Evolutionary conservation across 2,797 vertebrate genomes (phyloP), one percentile per base, ranked within the genome.

Genomic region (Acanthiza pusilla): DNA sequence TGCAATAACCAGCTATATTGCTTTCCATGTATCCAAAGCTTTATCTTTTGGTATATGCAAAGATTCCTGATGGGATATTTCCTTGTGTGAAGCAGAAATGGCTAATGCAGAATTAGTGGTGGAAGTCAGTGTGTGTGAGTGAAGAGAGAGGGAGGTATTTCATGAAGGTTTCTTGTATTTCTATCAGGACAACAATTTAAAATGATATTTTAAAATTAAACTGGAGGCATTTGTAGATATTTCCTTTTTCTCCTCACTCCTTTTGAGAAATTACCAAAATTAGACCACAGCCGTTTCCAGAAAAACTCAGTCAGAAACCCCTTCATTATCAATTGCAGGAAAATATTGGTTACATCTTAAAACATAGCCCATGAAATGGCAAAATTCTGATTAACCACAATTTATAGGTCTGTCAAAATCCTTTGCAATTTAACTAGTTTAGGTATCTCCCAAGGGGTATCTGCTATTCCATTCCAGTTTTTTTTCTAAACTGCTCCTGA

Each of bases 121-220:
- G n/a, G 42, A 80, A n/a, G 13, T 29, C 1, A 63, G 4, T 30
- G 12, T 20, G 12, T 30, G 30, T 16, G 29, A 51, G 4, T 29
- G 17, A 62, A 72, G 43, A 83, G 8, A 76, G 29, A 71, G 6
- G 16, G 7, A 74, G 7, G 7, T 2, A 11, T 50, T 90, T 65
- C 18, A 21, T 25, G 5, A 32, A 40, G 3, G 16, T 58, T 23
- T 71, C 38, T 43, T 45, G 3, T 45, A 54, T 62, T 87, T 71
- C 48, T 66, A 48, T 3, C 5, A 55, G 19, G 9, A 23, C 4
- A 70, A 50, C 15, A 65, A 48, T n/a, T 54, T 43, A n/a, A 75
- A 66, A 40, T 30, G 0, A 13, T 4, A 2, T 5, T 9, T 15
- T 65, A 36, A 3, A 6, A 70, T 62, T 78, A 36, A 29, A 2